Percentiles rank a stretch among this genome's conserved stretches.
Evolutionary conservation across 2,113 vertebrate species (phyloP).

Genomic region (Scophthalmus maximus): DNA sequence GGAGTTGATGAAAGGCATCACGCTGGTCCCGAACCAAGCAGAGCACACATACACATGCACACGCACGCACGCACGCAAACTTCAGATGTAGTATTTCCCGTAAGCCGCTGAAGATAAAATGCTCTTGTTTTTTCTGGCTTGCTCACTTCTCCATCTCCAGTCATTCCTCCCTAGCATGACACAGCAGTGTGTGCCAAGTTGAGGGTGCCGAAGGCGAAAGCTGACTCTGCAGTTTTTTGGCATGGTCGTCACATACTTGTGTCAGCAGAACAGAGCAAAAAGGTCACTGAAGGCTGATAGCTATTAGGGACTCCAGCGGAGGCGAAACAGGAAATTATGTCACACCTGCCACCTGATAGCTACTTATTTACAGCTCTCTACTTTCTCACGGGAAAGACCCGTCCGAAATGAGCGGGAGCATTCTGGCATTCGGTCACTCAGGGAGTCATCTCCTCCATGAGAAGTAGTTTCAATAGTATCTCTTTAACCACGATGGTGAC

Average conservation of each 20-base stretch:
- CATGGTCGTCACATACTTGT: slow-evolving; percentile 16
- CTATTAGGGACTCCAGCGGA: slow-evolving; percentile 40
- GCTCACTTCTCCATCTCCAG: not conserved
- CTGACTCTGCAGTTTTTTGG: slow-evolving; percentile 53
- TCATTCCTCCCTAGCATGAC: slow-evolving; percentile 55
- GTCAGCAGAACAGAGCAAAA: slow-evolving; percentile 51
- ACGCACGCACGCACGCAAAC: not conserved
- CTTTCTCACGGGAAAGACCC: slow-evolving; percentile 34
- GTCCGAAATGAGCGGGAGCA: slow-evolving; percentile 15
- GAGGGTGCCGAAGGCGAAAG: slow-evolving; percentile 2
- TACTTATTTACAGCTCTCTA: slow-evolving; percentile 41
- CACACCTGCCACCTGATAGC: slow-evolving; percentile 49
- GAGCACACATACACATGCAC: not conserved
- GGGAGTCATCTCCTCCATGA: too few relatives aligned
- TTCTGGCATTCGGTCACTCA: slow-evolving; percentile 1
- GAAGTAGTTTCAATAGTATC: too few relatives aligned
- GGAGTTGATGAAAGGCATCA: not conserved
- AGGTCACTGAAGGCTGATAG: slow-evolving; percentile 37
- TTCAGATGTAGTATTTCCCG: not conserved
- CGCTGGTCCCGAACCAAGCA: too few relatives aligned
- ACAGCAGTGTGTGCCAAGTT: slow-evolving; percentile 37
- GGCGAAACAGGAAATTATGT: slow-evolving; percentile 55
- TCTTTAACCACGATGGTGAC: too few relatives aligned
- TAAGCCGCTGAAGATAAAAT: not conserved
- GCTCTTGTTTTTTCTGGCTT: not conserved